Evolutionary conservation across 2,888 invertebrate genomes (phyloP).

Genomic region (Synergus gifuensis): DNA sequence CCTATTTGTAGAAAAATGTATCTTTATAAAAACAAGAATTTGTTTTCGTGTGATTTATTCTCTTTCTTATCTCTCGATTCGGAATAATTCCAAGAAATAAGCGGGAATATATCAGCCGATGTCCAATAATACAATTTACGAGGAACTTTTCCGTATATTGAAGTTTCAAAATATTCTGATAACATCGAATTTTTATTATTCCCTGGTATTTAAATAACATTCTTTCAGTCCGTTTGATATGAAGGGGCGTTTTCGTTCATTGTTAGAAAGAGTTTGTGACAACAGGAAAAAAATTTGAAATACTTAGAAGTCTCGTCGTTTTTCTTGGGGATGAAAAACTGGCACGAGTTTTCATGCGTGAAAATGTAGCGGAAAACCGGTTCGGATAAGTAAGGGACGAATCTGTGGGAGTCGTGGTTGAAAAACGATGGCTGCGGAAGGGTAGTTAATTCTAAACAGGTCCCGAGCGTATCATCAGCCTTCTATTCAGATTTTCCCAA

Average conservation of each 20-base stretch:
- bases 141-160: background rate
- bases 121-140: background rate
- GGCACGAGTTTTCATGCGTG: conserved; percentile 19
- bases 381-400: background rate
- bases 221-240: background rate
- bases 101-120: too few species aligned
- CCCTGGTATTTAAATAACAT: background rate
- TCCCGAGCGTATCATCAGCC: conserved; percentile 70
- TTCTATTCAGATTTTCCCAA: conserved; percentile 58
- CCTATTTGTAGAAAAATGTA: too few species aligned
- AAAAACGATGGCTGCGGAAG: conserved; percentile 60
- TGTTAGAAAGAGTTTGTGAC: background rate
- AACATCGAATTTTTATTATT: background rate
- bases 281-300: conserved; percentile 2
- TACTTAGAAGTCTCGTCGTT: background rate
- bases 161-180: background rate
- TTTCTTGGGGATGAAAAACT: background rate
- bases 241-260: background rate
- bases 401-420: conserved; percentile 46
- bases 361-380: conserved; percentile 39
- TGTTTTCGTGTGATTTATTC: background rate
- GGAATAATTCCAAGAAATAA: background rate
- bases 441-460: conserved; percentile 70
- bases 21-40: background rate
- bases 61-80: background rate